Conservation (phyloP, 2,888 invertebrate genomes). For the Luffia ferchaultella region DNA sequence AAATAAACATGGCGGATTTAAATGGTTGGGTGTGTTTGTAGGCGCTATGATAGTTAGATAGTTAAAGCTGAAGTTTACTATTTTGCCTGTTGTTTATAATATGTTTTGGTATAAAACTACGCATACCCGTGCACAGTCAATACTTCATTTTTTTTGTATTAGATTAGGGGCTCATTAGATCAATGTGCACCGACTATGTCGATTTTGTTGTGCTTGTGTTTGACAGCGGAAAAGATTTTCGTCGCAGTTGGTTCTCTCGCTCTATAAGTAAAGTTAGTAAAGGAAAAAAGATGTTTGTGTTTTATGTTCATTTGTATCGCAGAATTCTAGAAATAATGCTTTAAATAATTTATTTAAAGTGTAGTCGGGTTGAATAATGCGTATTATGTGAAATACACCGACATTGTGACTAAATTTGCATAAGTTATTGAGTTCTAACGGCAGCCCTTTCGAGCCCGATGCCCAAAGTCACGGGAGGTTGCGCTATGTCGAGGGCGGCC, state of each 20-base stretch:
- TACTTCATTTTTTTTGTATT: not conserved
- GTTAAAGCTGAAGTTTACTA: no score
- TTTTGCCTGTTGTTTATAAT: no score
- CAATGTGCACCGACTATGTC: slow-evolving; percentile 24
- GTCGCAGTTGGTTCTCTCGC: slow-evolving; percentile 35
- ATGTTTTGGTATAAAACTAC: no score
- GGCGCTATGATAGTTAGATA: no score
- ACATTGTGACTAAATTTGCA: slow-evolving; percentile 32
- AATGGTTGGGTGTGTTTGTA: no score
- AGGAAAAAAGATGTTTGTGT: slow-evolving; percentile 30
- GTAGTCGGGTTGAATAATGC: slow-evolving; percentile 4
- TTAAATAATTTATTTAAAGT: slow-evolving; percentile 19
- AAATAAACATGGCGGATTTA: no score
- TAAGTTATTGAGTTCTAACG: slow-evolving; percentile 32
- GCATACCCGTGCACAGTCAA: no score
- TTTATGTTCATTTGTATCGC: slow-evolving; percentile 24
- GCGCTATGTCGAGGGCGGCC: slow-evolving; percentile 33
- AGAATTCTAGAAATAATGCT: slow-evolving; percentile 17
- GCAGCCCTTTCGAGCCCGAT: slow-evolving; percentile 34
- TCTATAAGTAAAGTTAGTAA: slow-evolving; percentile 34
- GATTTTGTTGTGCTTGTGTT: slow-evolving; percentile 40
- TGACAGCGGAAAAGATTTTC: slow-evolving; percentile 40
- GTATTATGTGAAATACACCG: slow-evolving; percentile 9
- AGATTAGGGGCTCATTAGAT: not conserved
- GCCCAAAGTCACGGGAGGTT: slow-evolving; percentile 17